A percentile compares a stretch with the other conserved stretches of the same genome.
phyloP scores from a whole-genome alignment of 2,888 invertebrate species.

The Hoplodrina blanda region DNA sequence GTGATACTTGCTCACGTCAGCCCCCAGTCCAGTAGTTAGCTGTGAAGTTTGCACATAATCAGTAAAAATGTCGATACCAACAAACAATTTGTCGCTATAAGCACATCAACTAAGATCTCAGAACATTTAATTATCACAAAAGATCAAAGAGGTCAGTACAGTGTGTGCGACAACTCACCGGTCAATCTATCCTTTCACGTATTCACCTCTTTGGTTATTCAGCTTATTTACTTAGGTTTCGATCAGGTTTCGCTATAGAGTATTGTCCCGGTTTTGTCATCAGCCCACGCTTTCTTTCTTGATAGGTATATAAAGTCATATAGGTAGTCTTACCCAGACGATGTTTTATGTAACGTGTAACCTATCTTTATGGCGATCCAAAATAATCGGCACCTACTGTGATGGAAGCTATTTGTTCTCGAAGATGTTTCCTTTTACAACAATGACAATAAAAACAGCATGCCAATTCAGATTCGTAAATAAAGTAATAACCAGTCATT shows the following conservation, averaged over 20 bases:
- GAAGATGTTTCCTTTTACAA: conserved; percentile 22
- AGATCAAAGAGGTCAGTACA: conserved; percentile 56
- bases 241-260: conserved; percentile 34
- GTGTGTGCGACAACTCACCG: conserved; percentile 62
- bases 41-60: conserved; percentile 82
- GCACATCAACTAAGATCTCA: conserved; percentile 54
- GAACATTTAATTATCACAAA: conserved; percentile 34
- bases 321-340: conserved; percentile 17
- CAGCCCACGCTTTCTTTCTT: conserved; percentile 65
- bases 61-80: conserved; percentile 63
- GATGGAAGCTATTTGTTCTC: conserved; percentile 23
- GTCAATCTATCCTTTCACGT: conserved; percentile 59
- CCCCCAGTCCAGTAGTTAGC: conserved; percentile 79
- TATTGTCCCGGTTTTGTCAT: conserved; percentile 58
- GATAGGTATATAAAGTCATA: conserved; percentile 23
- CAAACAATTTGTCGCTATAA: conserved; percentile 41
- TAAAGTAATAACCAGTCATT: conserved; percentile 45
- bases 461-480: conserved; percentile 49
- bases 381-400: conserved; percentile 42
- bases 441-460: conserved; percentile 45
- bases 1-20: conserved; percentile 73
- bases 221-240: conserved; percentile 54
- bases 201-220: conserved; percentile 46
- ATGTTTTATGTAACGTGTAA: conserved; percentile 25
- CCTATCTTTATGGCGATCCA: conserved; percentile 38